Evolutionary conservation across 2,797 vertebrate species (phyloP), one percentile per base, ranked within the genome.

Genomic region (Scarus forsteni): DNA sequence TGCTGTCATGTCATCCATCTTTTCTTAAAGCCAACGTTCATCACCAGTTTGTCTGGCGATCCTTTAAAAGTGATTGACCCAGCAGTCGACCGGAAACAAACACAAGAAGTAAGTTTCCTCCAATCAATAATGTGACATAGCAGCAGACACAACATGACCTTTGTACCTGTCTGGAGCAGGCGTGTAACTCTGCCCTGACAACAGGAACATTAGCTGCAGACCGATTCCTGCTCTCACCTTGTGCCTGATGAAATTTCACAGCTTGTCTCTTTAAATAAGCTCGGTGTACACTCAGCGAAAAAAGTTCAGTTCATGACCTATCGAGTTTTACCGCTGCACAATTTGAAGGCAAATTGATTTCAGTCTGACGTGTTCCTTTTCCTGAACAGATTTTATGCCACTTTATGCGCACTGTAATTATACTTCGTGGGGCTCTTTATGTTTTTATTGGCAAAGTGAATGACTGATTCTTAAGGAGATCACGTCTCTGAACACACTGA

Each of bases 221-320:
- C 43, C 18, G 36, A 36, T 36, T 43, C 60, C 60, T 43, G 51
- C 54, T 73, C 70, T 75, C 63, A 78, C 79, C 69, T 76, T 60
- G 34, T 77, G 55, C 71, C 62, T 70, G 50, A 15, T 59, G 62
- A 49, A 67, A 64, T 54, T 50, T 18, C 66, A 39, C 2, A 3
- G 15, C 53, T 52, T 62, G 70, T 68, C 71, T 70, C 1, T 68
- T 84, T 81, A 85, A 89, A 88, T 91, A 88, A 78, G 70, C 61
- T 67, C 75, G 16, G 48, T 75, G 70, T 83, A 60, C 45, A 82
- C 79, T 79, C 75, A 59, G 65, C 72, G 79, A 75, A 82, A 89
- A 44, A 85, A 82, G 67, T 73, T 66, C 70, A 70, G 72, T 59
- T 79, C 64, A 46, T 76, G 80, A 91, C 84, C 87, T 88, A 77